Evolutionary conservation across 1,140 invertebrate species (phyloP), one percentile per base, ranked within the genome.

Genomic region (Chrysomallon squamiferum): DNA sequence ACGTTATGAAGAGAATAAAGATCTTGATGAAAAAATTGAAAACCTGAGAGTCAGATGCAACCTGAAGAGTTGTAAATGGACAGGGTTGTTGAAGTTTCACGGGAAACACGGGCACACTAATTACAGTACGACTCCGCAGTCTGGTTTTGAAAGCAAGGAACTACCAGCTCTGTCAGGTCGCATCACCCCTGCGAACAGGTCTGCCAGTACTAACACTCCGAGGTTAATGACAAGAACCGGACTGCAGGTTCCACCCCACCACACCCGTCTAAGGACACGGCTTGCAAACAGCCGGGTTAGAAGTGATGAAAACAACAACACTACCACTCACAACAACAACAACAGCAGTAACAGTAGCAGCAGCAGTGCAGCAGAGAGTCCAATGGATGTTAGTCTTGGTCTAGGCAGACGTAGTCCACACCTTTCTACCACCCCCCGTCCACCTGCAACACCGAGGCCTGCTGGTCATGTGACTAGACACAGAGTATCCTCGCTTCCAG

Each of bases 41-140:
- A 45, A 62, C 3, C 75, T 78, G 60, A 65, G 32, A 33, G 79
- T 82, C 0, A 75, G 74, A 54, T 82, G 80, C 59, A 43, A 49
- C 11, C 50, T 79, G 54, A 67, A 75, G 29, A 68, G 69, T 20
- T 82, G 80, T 56, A 72, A 62, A 38, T 82, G 80, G 80, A 74
- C 60, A 45, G 80, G 80, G 18, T 65, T 67, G 13, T 52, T 80
- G 43, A 76, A 66, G 65, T 33, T 66, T 30, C 45, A 73, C 15
- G 27, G 58, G 0, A 66, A 60, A 41, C 80, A 82, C 63, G 62
- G 68, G 20, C 80, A 82, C 43, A 74, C 72, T 4, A 78, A 71
- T 3, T 79, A 80, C 35, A 33, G 18, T 47, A 50, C 22, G 49
- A 15, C 20, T 38, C 32, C 52, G 29, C 43, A 6, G n/a, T 50